These are phyloP conservation scores for Synodontis membranacea DNA, from an alignment of 2,113 vertebrate genomes.

Conservation along the genomic window DNA sequence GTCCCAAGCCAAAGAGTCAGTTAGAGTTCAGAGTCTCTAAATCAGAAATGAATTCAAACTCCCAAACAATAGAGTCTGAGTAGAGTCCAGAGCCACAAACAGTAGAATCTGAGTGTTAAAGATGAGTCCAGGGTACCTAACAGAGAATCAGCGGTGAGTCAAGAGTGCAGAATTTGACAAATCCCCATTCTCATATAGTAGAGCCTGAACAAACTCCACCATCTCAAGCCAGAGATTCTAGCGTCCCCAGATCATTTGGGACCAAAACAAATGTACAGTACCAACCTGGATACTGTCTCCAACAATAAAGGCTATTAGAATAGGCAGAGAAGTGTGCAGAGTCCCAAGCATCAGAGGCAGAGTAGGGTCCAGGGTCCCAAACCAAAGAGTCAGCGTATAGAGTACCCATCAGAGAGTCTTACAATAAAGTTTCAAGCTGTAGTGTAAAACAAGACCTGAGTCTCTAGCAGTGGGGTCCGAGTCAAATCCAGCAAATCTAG, in stretches of 20 bases:
- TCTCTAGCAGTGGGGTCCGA: background rate
- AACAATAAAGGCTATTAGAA: background rate
- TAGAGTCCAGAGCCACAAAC: background rate
- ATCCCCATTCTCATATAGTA: background rate
- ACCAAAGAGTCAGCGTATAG: background rate
- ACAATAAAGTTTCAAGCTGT: background rate
- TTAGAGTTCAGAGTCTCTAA: background rate
- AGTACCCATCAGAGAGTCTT: too few species aligned
- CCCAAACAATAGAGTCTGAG: background rate
- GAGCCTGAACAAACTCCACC: background rate
- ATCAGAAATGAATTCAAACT: background rate
- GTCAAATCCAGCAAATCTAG: background rate
- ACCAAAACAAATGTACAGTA: background rate
- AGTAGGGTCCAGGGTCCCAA: background rate
- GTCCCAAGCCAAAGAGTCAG: background rate
- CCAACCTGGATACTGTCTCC: background rate
- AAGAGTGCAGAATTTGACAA: background rate
- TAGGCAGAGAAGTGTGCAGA: background rate
- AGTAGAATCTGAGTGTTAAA: background rate
- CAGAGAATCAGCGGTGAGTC: background rate
- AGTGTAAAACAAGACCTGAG: background rate
- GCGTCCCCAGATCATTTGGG: background rate
- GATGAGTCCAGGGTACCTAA: background rate
- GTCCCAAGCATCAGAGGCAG: background rate
- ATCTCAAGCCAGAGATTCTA: background rate